Base-by-base conservation (phyloP, 2,113 vertebrate species). In the Clupea harengus region DNA sequence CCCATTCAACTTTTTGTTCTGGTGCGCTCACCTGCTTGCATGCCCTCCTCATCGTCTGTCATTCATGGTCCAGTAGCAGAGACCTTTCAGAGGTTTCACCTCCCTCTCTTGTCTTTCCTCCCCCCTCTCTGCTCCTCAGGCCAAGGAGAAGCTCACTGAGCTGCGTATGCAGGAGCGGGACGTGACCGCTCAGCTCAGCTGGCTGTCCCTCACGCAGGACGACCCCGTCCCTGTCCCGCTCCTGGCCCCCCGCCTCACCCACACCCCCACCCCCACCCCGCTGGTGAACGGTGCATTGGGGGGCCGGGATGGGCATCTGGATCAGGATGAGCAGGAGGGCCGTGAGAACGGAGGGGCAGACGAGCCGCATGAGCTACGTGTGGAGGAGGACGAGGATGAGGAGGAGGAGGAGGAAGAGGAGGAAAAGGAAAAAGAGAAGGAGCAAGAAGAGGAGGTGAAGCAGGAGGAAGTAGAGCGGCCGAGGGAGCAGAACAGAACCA, bases 121-220 rank as follows among this genome's bases (percentile, higher is more conserved):
- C 80, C 39, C 54, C 57, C 83, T 52, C 47, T 75, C 22, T 88
- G 46, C 49, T 54, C 15, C 81, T 46, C 86, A 99, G 98, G 95
- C 97, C 86, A 96, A 98, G 86, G 94, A 95, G 90, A 97, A 96
- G 90, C 91, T 99, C 78, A 92, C 95, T 67, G 96, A 98, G 84
- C 94, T 98, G 28, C 96, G 96, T 92, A 93, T 96, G 45, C 85
- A 96, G 88, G 97, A 98, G 90, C 94, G 95, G 84, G 94, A 94
- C 22, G 93, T 94, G 25, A 95, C 93, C 46, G 96, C 96, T 3
- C 95, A 96, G 86, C 93, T 95, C n/a, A 96, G 91, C 89, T 98
- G 98, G 97, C 95, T 95, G 89, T 94, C 92, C 89, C 95, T 96
- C 52, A 91, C 96, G 18, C 95, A 96, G 39, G 93, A 93, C 81